A percentile compares a stretch with the other conserved stretches of the same genome.
phyloP scores from a whole-genome alignment of 2,888 invertebrate species.

The Tiliacea aurago region DNA sequence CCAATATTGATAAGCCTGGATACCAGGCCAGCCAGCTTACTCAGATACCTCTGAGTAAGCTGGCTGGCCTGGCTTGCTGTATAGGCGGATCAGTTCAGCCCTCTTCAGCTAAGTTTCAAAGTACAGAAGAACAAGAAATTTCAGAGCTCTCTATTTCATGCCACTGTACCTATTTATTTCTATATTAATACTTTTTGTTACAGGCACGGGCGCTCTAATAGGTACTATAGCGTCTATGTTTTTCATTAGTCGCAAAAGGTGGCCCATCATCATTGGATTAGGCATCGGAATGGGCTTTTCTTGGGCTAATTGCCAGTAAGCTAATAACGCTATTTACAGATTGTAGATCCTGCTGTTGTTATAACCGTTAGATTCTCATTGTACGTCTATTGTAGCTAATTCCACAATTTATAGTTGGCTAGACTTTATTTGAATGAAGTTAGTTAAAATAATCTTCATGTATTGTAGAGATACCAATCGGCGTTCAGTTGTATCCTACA shows the following conservation, averaged over 20 bases:
- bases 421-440: not conserved
- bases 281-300: constrained; percentile 39
- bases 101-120: not conserved
- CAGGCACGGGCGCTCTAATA: constrained; percentile 41
- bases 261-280: constrained; percentile 30
- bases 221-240: constrained; percentile 36
- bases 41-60: not conserved
- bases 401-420: not conserved
- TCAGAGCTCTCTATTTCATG: not conserved
- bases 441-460: not conserved
- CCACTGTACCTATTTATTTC: not conserved
- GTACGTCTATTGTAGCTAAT: constrained; percentile 8
- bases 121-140: not conserved
- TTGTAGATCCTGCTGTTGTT: constrained; percentile 1
- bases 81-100: not conserved
- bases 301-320: constrained; percentile 43
- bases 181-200: constrained; percentile 5
- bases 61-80: not conserved
- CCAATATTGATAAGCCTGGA: not conserved
- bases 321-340: not conserved
- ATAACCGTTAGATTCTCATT: constrained; percentile 17
- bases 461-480: not conserved
- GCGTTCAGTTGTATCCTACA: not conserved
- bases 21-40: too few relatives aligned
- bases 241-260: constrained; percentile 29